A percentile compares a stretch with the other conserved stretches of the same genome.
Evolutionary conservation across 2,888 invertebrate species (phyloP).

Genomic region (Cetonia aurata): DNA sequence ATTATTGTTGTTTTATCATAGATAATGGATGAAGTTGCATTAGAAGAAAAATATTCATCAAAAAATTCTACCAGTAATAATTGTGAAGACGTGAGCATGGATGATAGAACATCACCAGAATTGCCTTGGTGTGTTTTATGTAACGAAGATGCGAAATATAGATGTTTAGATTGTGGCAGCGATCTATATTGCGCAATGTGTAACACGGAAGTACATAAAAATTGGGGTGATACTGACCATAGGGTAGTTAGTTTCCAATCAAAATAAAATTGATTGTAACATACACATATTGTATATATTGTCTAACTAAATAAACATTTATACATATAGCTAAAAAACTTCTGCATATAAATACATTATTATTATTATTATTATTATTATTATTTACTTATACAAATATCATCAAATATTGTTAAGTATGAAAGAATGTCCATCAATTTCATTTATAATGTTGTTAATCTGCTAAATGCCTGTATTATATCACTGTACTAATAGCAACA

Average conservation of each 20-base stretch:
- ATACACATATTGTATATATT: slow-evolving; percentile 20
- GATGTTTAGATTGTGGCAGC: slow-evolving; percentile 82
- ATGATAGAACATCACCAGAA: slow-evolving; percentile 65
- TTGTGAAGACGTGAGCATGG: slow-evolving; percentile 45
- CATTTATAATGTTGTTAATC: slow-evolving; percentile 8
- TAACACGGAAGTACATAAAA: slow-evolving; percentile 76
- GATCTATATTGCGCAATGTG: slow-evolving; percentile 87
- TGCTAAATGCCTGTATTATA: slow-evolving; percentile 12
- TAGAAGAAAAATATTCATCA: slow-evolving; percentile 64
- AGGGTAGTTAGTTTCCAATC: slow-evolving; percentile 54
- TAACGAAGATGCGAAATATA: slow-evolving; percentile 80
- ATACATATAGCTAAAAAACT: slow-evolving; percentile 13
- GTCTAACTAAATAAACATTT: slow-evolving; percentile 12
- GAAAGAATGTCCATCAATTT: slow-evolving; percentile 1
- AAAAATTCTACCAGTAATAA: slow-evolving; percentile 42
- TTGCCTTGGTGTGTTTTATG: slow-evolving; percentile 89
- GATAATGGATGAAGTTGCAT: slow-evolving; percentile 68
- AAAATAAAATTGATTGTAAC: slow-evolving; percentile 23
- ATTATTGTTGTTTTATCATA: slow-evolving; percentile 44
- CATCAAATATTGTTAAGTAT: slow-evolving; percentile 23
- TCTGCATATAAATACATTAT: slow-evolving; percentile 27
- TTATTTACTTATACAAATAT: slow-evolving; percentile 29
- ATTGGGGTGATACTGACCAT: slow-evolving; percentile 64
- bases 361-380: too few species aligned
- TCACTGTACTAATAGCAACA: slow-evolving; percentile 13